These are phyloP conservation scores for Guaruba guarouba DNA, from an alignment of 2,113 vertebrate genomes.

Conservation along the genomic window DNA sequence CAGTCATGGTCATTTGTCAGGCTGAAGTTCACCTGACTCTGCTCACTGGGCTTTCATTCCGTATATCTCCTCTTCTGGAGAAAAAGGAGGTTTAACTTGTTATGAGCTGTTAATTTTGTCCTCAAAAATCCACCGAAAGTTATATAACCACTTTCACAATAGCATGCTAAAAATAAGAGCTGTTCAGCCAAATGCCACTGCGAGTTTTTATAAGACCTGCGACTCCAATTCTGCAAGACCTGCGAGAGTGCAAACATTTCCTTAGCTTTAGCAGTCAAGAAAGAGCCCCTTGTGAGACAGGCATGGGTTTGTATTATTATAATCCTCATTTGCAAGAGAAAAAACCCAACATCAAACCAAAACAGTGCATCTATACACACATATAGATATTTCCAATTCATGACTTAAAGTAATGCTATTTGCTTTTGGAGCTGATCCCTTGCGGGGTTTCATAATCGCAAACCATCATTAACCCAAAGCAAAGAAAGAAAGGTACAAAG, in stretches of 20 bases:
- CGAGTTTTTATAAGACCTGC: slow-evolving; percentile 38
- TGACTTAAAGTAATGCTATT: neutral
- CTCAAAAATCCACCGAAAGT: slow-evolving; percentile 43
- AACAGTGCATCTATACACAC: neutral
- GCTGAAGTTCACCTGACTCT: neutral
- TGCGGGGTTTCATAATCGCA: neutral
- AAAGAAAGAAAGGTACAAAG: slow-evolving; percentile 37
- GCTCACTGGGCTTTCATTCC: neutral
- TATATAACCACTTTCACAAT: slow-evolving; percentile 67
- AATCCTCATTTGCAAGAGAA: neutral
- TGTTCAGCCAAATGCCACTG: slow-evolving; percentile 25
- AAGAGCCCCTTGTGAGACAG: neutral
- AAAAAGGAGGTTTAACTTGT: neutral
- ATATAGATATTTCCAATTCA: neutral
- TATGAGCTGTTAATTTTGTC: slow-evolving; percentile 48
- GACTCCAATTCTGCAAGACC: slow-evolving; percentile 33
- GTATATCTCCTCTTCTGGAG: neutral
- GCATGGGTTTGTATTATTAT: neutral
- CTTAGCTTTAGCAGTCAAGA: neutral
- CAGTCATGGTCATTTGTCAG: neutral
- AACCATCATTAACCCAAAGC: slow-evolving; percentile 22
- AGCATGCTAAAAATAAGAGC: slow-evolving; percentile 40
- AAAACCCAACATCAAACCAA: neutral
- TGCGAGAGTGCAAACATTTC: neutral
- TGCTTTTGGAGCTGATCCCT: neutral